These are phyloP conservation scores for Potorous gilbertii DNA, from an alignment of 2,797 vertebrate genomes.

Conservation along the genomic window DNA sequence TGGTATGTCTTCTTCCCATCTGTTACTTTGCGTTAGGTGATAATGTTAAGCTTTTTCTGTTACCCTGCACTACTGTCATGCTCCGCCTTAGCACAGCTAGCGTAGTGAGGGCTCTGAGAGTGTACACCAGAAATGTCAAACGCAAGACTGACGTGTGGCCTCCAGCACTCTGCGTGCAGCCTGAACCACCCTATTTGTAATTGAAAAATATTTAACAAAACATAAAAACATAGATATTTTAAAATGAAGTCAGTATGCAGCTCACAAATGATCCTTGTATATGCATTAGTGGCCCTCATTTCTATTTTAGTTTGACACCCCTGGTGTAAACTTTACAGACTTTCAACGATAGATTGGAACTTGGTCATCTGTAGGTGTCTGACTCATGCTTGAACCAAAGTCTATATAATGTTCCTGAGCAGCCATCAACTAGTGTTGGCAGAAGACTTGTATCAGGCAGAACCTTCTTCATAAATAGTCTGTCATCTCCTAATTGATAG, in stretches of 20 bases:
- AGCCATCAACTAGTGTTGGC: not conserved
- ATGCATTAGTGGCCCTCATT: not conserved
- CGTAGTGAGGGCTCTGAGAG: not conserved
- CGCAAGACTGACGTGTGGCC: not conserved
- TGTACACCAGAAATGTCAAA: not conserved
- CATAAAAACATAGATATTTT: not conserved
- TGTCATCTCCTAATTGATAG: not conserved
- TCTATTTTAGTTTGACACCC: not conserved
- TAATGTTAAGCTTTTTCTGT: not conserved
- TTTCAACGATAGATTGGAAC: not conserved
- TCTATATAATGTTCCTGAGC: not conserved
- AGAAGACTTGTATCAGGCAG: not conserved
- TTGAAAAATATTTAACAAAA: not conserved
- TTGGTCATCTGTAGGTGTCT: not conserved
- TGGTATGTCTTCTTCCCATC: not conserved
- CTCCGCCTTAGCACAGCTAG: not conserved
- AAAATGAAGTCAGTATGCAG: not conserved
- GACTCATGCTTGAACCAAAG: not conserved
- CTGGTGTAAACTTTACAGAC: not conserved
- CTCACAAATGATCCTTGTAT: not conserved
- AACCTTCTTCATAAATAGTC: not conserved
- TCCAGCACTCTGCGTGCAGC: not conserved
- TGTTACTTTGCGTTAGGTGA: not conserved
- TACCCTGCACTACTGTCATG: not conserved
- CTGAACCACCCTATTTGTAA: not conserved